Percentiles rank a stretch among this genome's conserved stretches.
Evolutionary conservation across 2,113 vertebrate species (phyloP).

Genomic region (Cricetomys ansorgei): DNA sequence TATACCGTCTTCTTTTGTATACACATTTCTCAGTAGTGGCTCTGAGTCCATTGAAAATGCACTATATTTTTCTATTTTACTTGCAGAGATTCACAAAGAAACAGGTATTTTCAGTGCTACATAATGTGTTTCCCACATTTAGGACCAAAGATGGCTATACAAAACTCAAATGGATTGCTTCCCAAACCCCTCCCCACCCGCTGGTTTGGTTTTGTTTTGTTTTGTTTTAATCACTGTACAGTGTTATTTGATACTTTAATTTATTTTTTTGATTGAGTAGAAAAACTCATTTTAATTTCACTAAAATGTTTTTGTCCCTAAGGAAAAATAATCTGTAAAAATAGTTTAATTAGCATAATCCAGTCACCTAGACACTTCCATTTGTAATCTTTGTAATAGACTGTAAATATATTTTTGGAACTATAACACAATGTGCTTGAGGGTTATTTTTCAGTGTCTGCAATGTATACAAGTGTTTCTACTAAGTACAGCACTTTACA

Average conservation of each 20-base stretch:
- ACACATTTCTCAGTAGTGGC: constrained; percentile 97
- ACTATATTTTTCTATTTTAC: constrained; percentile 99
- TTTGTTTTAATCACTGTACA: constrained; percentile 93
- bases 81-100: constrained; percentile 95
- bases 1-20: constrained; percentile 97
- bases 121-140: constrained; percentile 97
- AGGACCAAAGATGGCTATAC: constrained; percentile 99
- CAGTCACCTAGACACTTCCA: constrained; percentile 96
- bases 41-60: constrained; percentile 99
- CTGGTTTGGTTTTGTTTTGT: too few relatives aligned
- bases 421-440: constrained; percentile 98
- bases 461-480: constrained; percentile 89
- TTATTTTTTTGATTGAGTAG: constrained; percentile 99
- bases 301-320: constrained; percentile 91
- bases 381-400: constrained; percentile 99
- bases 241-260: constrained; percentile 96
- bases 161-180: constrained; percentile 90
- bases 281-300: constrained; percentile 91
- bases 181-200: constrained; percentile 67
- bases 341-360: constrained; percentile 94
- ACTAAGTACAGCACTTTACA: constrained; percentile 89
- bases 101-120: constrained; percentile 97
- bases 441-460: constrained; percentile 91
- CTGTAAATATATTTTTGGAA: constrained; percentile 99
- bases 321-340: constrained; percentile 91